Conservation (phyloP, 2,113 vertebrate species). For the Microcebus griseorufus region DNA sequence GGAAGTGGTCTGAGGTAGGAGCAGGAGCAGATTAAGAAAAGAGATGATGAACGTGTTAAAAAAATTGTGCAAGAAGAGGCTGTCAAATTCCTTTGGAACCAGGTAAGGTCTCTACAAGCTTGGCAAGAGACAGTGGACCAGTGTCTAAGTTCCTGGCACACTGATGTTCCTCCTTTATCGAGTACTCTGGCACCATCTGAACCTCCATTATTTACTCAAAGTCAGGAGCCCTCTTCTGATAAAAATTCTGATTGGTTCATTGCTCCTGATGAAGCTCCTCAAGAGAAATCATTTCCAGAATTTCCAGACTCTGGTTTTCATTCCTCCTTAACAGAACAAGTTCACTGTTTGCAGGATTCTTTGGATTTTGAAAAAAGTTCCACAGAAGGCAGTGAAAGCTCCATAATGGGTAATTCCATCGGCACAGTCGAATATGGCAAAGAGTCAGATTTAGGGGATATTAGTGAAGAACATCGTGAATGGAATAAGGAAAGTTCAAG, state of each 20-base stretch:
- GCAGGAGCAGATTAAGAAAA: no score
- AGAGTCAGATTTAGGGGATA: conserved; percentile 73
- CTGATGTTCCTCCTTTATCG: conserved; percentile 55
- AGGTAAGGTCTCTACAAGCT: conserved; percentile 93
- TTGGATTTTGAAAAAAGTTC: conserved; percentile 81
- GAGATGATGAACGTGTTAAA: no score
- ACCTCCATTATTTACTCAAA: conserved; percentile 22
- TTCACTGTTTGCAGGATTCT: conserved; percentile 74
- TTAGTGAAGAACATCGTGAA: conserved; percentile 49
- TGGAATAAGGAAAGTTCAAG: conserved; percentile 77
- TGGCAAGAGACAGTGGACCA: conserved; percentile 92
- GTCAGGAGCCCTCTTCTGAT: conserved; percentile 71
- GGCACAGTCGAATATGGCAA: conserved; percentile 86
- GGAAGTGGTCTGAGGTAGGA: no score
- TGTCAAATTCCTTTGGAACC: no score
- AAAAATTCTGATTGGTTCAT: conserved; percentile 64
- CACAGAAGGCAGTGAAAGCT: conserved; percentile 87
- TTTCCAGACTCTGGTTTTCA: conserved; percentile 97
- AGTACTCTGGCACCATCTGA: conserved; percentile 55
- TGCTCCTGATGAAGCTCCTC: conserved; percentile 65
- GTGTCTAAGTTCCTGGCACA: conserved; percentile 77
- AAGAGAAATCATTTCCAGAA: conserved; percentile 82
- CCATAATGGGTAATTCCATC: conserved; percentile 84
- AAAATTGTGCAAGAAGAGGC: no score
- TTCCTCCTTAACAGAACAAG: conserved; percentile 84